Evolutionary conservation across 1,140 invertebrate genomes (phyloP), one percentile per base, ranked within the genome.

Genomic region (Campoletis sonorensis): DNA sequence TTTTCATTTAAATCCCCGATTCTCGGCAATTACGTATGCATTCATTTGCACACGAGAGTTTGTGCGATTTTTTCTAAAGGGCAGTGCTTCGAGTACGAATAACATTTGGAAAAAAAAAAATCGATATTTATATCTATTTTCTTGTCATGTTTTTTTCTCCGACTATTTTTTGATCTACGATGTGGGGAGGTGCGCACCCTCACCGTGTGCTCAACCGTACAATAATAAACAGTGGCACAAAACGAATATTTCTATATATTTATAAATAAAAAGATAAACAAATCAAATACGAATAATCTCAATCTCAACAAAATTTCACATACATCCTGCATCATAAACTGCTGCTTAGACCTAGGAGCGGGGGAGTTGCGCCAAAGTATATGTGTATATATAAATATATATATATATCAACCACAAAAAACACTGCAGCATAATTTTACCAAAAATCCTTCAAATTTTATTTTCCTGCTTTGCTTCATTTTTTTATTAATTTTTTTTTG

Each of bases 151-250:
- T n/a, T 64, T 77, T 21, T 75, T 11, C n/a, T 45, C 27, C 11
- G 4, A 54, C 16, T 78, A 18, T 67, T 82, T 84, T 67, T 82
- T 37, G 30, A 72, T 82, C 70, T 70, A 37, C 70, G 33, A 82
- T 67, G 81, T 86, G 85, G 87, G 86, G 82, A 90, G 90, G 89
- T 91, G 90, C 90, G 88, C 90, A 91, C 90, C 90, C 89, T 88
- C 86, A 87, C 85, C 84, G 73, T 71, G 45, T 83, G 68, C 79
- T 58, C 79, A 61, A 68, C 37, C 70, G 45, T 49, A 61, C 23
- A 77, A 73, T 79, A 61, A 33, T 64, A 67, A 26, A 82, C 78
- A 72, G 71, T 80, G 81, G 78, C 73, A 71, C 27, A 45, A 30
- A 51, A 75, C n/a, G n/a, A n/a, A n/a, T n/a, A n/a, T n/a, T n/a